Conservation (phyloP, 2,113 vertebrate species). For the Prunella himalayana region DNA sequence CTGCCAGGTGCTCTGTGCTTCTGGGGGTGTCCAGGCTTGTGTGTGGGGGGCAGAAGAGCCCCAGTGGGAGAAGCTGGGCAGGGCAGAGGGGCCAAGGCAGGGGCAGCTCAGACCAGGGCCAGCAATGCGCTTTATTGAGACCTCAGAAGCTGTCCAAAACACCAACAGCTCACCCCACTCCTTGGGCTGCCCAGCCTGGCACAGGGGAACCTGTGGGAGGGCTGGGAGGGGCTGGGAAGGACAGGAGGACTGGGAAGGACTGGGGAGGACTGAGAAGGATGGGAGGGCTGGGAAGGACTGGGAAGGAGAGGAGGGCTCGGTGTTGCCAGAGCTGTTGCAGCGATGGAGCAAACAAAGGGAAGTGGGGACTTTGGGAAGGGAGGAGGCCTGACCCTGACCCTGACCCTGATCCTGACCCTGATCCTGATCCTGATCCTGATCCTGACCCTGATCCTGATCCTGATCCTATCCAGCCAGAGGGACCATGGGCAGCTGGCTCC, state of each 20-base stretch:
- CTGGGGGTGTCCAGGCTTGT: neutral
- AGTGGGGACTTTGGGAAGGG: neutral
- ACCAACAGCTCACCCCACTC: accelerated
- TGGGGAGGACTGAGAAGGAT: neutral
- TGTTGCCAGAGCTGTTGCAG: accelerated
- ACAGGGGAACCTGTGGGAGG: neutral
- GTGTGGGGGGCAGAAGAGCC: neutral
- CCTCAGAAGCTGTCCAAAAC: neutral
- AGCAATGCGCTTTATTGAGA: slow-evolving; percentile 21
- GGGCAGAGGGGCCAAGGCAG: neutral
- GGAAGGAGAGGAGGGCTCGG: neutral
- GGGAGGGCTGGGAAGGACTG: neutral
- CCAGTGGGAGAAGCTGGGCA: neutral
- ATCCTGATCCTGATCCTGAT: neutral
- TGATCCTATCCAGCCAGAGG: neutral
- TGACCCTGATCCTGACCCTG: neutral
- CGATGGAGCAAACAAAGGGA: accelerated
- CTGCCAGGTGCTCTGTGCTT: neutral
- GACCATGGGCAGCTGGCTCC: neutral
- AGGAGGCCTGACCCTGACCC: neutral
- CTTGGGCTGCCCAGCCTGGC: neutral
- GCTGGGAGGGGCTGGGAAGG: neutral
- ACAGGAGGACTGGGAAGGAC: neutral
- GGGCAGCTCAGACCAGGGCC: neutral
- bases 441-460: neutral